These are phyloP conservation scores for Pachypeltis micranthus DNA, from an alignment of 1,140 invertebrate species.

Conservation along the genomic window DNA sequence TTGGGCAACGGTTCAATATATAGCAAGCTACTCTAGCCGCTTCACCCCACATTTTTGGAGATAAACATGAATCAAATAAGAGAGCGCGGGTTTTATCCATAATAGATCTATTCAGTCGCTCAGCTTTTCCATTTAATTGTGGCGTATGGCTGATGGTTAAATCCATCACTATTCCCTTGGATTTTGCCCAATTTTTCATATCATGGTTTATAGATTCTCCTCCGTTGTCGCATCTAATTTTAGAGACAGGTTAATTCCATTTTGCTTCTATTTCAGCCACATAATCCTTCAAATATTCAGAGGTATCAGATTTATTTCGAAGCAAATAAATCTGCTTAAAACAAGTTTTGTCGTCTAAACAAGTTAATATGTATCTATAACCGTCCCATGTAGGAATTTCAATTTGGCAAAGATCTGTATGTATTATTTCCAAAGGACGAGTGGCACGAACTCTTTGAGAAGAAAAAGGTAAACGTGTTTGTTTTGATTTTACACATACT, in stretches of 20 bases:
- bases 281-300: constrained; percentile 29
- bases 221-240: constrained; percentile 30
- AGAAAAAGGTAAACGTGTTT: neutral
- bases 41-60: too few relatives aligned
- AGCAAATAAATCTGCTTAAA: constrained; percentile 31
- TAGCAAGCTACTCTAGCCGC: too few relatives aligned
- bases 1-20: too few relatives aligned
- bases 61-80: too few relatives aligned
- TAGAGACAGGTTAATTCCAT: constrained; percentile 21
- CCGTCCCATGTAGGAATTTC: constrained; percentile 4
- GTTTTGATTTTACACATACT: neutral
- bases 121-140: too few relatives aligned
- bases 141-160: constrained; percentile 30
- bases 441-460: neutral
- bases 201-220: constrained; percentile 28
- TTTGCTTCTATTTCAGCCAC: constrained; percentile 23
- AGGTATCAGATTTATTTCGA: constrained; percentile 30
- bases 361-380: constrained; percentile 32
- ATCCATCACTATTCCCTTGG: constrained; percentile 25
- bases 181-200: constrained; percentile 26
- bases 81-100: too few relatives aligned
- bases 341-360: constrained; percentile 35
- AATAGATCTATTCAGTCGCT: too few relatives aligned
- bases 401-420: constrained; percentile 4
- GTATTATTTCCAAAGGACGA: constrained; percentile 9